phyloP scores from a whole-genome alignment of 1,140 invertebrate genomes.

The Wasmannia auropunctata region DNA sequence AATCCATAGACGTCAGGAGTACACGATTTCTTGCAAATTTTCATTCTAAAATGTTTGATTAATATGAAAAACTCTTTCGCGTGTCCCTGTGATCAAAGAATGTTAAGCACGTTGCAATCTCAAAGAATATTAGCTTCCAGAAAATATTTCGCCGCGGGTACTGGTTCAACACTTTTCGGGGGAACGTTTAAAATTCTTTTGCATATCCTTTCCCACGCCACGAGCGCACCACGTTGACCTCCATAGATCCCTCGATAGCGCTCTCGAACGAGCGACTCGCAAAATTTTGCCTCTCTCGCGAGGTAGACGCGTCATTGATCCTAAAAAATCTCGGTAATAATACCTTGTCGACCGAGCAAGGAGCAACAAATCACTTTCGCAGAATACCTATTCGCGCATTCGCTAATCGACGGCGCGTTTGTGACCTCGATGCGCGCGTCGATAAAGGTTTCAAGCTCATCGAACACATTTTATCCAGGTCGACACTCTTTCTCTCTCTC shows the following conservation, averaged over 20 bases:
- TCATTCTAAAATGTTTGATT: not conserved
- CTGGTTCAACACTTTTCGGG: not conserved
- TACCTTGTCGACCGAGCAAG: not conserved
- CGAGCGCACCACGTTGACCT: slow-evolving; percentile 7
- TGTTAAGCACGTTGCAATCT: not conserved
- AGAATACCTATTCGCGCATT: not conserved
- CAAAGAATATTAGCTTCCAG: not conserved
- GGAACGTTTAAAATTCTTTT: slow-evolving; percentile 23
- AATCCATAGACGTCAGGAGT: too few species aligned
- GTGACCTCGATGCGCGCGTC: slow-evolving; percentile 70
- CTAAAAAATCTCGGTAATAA: slow-evolving; percentile 45
- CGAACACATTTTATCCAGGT: slow-evolving; percentile 70
- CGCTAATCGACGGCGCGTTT: slow-evolving; percentile 28
- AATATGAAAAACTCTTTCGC: not conserved
- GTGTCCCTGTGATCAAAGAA: not conserved
- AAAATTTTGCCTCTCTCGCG: slow-evolving; percentile 10
- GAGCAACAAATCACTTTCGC: slow-evolving; percentile 48
- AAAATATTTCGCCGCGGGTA: not conserved
- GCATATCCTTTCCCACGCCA: slow-evolving; percentile 29
- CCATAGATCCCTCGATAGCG: slow-evolving; percentile 3
- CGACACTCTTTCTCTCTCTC: slow-evolving; percentile 71
- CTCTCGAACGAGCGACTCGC: not conserved
- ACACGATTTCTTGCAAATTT: not conserved
- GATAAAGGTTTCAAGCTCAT: slow-evolving; percentile 67
- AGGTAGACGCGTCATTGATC: not conserved